These are phyloP conservation scores for Sterrhoptilus dennistouni DNA, from an alignment of 2,113 vertebrate genomes.

Conservation along the genomic window DNA sequence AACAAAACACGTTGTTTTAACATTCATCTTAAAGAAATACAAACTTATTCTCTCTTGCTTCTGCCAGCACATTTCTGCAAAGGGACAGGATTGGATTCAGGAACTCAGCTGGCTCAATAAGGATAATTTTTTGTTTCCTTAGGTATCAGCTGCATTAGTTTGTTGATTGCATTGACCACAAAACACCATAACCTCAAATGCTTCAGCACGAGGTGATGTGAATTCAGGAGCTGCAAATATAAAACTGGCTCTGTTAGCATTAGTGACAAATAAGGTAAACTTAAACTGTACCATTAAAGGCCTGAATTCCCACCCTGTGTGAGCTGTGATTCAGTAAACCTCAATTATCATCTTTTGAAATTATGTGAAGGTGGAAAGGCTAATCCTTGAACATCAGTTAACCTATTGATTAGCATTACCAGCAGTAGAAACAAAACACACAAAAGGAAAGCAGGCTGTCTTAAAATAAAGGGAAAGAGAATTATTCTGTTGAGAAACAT, in stretches of 20 bases:
- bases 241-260: neutral
- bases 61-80: neutral
- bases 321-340: neutral
- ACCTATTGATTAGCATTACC: neutral
- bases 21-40: neutral
- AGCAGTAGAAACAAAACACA: neutral
- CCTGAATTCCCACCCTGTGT: neutral
- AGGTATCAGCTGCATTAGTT: neutral
- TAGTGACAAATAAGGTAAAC: neutral
- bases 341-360: neutral
- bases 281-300: neutral
- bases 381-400: neutral
- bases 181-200: neutral
- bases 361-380: neutral
- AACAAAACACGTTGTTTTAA: neutral
- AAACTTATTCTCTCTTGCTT: neutral
- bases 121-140: neutral
- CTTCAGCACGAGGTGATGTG: neutral
- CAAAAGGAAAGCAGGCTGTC: neutral
- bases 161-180: neutral
- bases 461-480: neutral
- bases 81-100: neutral
- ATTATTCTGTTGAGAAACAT: neutral
- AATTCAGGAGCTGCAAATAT: neutral
- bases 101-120: neutral